Conservation (phyloP, 1,140 invertebrate genomes). For the Centruroides vittatus region DNA sequence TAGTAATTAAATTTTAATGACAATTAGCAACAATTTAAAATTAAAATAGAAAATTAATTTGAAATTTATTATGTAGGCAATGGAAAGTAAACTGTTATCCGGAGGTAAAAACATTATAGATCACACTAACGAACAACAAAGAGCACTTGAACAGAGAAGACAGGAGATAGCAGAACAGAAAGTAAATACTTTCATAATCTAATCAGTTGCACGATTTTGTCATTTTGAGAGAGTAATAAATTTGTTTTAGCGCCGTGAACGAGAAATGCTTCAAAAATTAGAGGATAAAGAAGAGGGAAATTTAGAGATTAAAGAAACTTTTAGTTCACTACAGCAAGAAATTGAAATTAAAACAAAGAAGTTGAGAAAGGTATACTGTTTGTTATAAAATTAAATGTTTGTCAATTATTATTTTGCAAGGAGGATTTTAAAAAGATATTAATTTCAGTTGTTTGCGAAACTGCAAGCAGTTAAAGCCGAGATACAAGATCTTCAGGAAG, state of each 20-base stretch:
- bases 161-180: constrained; percentile 72
- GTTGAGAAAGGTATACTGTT: constrained; percentile 40
- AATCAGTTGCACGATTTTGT: too few species aligned
- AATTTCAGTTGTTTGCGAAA: constrained; percentile 42
- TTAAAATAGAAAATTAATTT: too few species aligned
- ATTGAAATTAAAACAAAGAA: constrained; percentile 85
- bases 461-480: constrained; percentile 47
- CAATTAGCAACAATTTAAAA: too few species aligned
- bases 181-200: constrained; percentile 26
- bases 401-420: neutral
- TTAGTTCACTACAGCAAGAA: constrained; percentile 73
- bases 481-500: constrained; percentile 64
- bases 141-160: constrained; percentile 59
- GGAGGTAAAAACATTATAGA: constrained; percentile 77
- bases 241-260: constrained; percentile 37
- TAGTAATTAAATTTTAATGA: too few species aligned
- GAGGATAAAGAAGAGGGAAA: constrained; percentile 79
- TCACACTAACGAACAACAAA: constrained; percentile 76
- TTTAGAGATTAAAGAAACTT: constrained; percentile 66
- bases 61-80: constrained; percentile 29
- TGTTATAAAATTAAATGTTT: neutral
- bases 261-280: constrained; percentile 73
- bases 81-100: constrained; percentile 75
- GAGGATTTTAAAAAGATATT: neutral
- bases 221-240: too few species aligned